Evolutionary conservation across 2,888 invertebrate species (phyloP), one percentile per base, ranked within the genome.

Genomic region (Eupithecia subfuscata): DNA sequence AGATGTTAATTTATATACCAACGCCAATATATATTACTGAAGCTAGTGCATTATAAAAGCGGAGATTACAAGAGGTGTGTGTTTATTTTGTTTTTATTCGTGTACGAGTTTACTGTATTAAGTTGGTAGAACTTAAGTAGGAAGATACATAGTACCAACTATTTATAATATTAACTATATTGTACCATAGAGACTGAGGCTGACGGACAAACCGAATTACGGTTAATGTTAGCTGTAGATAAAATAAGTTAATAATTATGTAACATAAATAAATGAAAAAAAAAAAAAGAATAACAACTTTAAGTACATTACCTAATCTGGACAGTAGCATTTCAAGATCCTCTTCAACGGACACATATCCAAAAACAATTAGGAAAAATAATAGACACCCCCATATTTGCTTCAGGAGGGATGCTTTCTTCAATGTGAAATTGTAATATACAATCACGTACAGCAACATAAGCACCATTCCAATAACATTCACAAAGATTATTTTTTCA

Each of bases 361-460:
- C 89, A 82, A 96, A 93, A 30, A 96, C 92, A 71, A 93, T 87
- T 45, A 95, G 83, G 69, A 97, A 91, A 25, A 96, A 89, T 16
- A 91, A 84, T 45, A 95, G 81, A 18, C 96, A 95, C 14, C 92
- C 81, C 11, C 95, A 84, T 79, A 97, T 95, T 88, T 97, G 97
- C 84, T 96, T 96, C 37, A 96, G 85, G 76, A 97, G 95, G 69
- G 92, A 85, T 45, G 95, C 95, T 92, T 97, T 98, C 86, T 97
- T 97, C 71, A 96, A 95, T 71, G 97, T 97, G 87, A 96, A 98
- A 63, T 96, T 91, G 84, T 96, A 97, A 91, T 97, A 98, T 80
- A 97, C 95, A 60, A 96, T 83, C 6, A 96, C 95, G 87, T 98
- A 98, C 40, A 95, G 90, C 69, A 96, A 89, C 95, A 98, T 97